phyloP scores from a whole-genome alignment of 2,888 invertebrate genomes.

The Andrena haemorrhoa region DNA sequence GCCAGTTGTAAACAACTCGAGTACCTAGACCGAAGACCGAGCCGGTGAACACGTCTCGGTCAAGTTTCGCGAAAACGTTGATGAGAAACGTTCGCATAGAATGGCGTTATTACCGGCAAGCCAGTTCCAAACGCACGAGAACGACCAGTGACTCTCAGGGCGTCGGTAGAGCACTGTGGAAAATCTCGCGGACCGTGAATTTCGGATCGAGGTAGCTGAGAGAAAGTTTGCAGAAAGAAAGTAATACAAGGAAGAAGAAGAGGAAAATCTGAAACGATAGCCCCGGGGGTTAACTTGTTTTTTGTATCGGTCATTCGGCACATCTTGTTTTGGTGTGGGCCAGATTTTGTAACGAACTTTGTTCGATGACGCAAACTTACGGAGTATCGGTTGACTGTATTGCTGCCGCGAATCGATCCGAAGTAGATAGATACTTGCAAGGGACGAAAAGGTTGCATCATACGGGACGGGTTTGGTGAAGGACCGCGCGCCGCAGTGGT shows the following conservation, averaged over 20 bases:
- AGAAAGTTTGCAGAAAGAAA: not conserved
- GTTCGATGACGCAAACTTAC: not conserved
- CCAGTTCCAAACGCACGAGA: slow-evolving; percentile 21
- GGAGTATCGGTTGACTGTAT: not conserved
- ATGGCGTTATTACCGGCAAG: slow-evolving; percentile 51
- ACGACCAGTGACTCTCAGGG: slow-evolving; percentile 62
- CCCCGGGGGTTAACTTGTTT: not conserved
- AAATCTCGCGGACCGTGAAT: not conserved
- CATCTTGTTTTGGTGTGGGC: not conserved
- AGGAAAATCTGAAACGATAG: not conserved
- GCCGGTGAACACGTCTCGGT: not conserved
- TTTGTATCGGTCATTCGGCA: not conserved
- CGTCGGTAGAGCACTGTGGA: not conserved
- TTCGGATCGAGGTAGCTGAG: not conserved
- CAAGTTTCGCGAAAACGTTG: not conserved
- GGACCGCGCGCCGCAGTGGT: no score
- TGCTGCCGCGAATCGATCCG: not conserved
- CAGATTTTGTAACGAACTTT: not conserved
- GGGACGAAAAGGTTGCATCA: slow-evolving; percentile 35
- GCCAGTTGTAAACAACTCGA: slow-evolving; percentile 36
- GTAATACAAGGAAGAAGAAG: not conserved
- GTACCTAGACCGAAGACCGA: not conserved
- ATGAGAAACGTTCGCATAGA: slow-evolving; percentile 15
- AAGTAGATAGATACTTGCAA: slow-evolving; percentile 13
- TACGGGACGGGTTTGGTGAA: not conserved